phyloP scores from a whole-genome alignment of 2,888 invertebrate species.

The Siphlonurus alternatus region DNA sequence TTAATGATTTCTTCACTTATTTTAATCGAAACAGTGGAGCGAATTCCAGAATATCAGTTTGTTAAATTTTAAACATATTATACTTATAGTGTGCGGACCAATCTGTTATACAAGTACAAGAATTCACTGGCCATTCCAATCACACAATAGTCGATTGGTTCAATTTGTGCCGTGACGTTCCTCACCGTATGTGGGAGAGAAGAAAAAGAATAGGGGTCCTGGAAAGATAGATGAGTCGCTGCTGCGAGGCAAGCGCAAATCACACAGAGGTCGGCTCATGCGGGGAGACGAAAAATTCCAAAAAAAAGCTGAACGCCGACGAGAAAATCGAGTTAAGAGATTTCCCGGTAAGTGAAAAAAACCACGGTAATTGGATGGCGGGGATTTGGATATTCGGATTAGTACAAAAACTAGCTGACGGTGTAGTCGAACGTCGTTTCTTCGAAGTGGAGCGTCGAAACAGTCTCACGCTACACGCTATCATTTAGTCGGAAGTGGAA shows the following conservation, averaged over 20 bases:
- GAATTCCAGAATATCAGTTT: background rate
- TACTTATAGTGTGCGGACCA: background rate
- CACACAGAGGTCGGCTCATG: background rate
- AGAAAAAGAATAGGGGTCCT: background rate
- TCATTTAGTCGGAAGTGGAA: background rate
- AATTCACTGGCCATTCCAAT: background rate
- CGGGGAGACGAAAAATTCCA: background rate
- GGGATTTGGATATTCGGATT: background rate
- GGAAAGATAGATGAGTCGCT: background rate
- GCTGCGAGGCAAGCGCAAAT: background rate
- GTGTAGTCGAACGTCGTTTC: background rate
- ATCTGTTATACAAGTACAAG: background rate
- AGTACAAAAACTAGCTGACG: background rate
- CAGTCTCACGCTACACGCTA: background rate
- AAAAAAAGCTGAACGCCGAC: background rate
- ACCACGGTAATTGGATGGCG: background rate
- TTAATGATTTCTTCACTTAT: background rate
- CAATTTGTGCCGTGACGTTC: background rate
- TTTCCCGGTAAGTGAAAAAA: background rate
- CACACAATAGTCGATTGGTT: background rate
- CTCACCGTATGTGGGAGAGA: background rate
- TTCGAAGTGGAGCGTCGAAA: background rate
- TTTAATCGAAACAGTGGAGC: background rate
- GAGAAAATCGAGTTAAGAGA: background rate
- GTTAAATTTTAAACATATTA: background rate